Evolutionary conservation across 2,888 invertebrate species (phyloP), one percentile per base, ranked within the genome.

Genomic region (Cosmopolites sordidus): DNA sequence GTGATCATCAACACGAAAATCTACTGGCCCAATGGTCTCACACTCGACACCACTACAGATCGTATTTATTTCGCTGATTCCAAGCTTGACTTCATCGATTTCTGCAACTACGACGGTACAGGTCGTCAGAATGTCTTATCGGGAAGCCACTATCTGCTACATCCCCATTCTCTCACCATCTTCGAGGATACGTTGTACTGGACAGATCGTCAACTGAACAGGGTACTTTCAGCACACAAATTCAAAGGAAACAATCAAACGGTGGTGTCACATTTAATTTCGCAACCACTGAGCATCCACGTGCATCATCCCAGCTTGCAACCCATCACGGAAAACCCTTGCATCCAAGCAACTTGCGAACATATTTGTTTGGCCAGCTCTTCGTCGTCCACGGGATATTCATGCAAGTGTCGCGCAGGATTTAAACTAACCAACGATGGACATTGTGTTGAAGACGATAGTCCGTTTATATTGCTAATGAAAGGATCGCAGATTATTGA

Each of bases 21-120:
- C 57, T 97, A 93, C 75, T 98, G 97, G 97, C 98, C 98, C 0
- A 98, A 97, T 69, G 97, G 97, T 0, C 76, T 99, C n/a, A 92
- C 98, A 0, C 75, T 99, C 2, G 99, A 99, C 69, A 89, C 92
- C 15, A 89, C 97, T 0, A 96, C 89, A 0, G 87, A 89, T 67
- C 77, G 97, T 43, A 86, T 99, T 0, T 99, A 99, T 75, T 99
- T 98, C 70, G 96, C 96, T 0, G 98, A 99, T 73, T 94, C 94
- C 0, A 94, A 97, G 69, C 75, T 99, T 29, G 98, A 98, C 71
- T 98, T 92, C 68, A 98, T 99, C 54, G 98, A 98, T 69, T 96
- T 94, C 70, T 97, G 96, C 69, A 88, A 93, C 67, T 99, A 99
- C 76, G 92, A 98, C 66, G 99, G 99, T 6, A 83, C 84, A 0